phyloP scores from a whole-genome alignment of 2,113 vertebrate species.

The Odontesthes bonariensis region DNA sequence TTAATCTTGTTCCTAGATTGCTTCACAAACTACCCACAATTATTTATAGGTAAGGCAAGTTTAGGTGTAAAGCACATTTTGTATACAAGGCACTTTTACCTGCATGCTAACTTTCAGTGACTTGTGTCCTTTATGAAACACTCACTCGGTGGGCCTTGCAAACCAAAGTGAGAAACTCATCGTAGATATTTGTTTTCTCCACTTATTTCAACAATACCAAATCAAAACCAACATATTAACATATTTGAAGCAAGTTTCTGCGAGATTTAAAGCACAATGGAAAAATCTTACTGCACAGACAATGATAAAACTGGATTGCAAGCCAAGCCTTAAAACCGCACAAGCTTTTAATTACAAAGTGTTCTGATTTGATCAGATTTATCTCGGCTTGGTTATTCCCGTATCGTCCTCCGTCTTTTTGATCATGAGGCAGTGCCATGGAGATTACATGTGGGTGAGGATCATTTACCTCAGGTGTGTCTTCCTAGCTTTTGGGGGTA shows the following conservation, averaged over 20 bases:
- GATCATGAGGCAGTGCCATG: no score
- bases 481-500: no score
- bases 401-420: no score
- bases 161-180: background rate
- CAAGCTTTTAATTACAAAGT: background rate
- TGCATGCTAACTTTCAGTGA: no score
- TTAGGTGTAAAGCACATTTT: no score
- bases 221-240: background rate
- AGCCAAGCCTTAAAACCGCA: background rate
- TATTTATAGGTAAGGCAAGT: no score
- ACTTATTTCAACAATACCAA: background rate
- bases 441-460: no score
- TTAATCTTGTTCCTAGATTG: background rate
- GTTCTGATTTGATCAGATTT: no score
- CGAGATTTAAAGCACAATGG: background rate
- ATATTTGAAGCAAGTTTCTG: background rate
- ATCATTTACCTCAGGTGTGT: no score
- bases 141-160: background rate
- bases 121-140: background rate
- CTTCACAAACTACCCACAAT: background rate
- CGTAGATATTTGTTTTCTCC: background rate
- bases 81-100: background rate
- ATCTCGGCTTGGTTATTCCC: no score
- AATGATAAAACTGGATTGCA: background rate
- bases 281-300: background rate